These are phyloP conservation scores for Cryptoprocta ferox DNA, from an alignment of 2,797 vertebrate species.

Conservation along the genomic window DNA sequence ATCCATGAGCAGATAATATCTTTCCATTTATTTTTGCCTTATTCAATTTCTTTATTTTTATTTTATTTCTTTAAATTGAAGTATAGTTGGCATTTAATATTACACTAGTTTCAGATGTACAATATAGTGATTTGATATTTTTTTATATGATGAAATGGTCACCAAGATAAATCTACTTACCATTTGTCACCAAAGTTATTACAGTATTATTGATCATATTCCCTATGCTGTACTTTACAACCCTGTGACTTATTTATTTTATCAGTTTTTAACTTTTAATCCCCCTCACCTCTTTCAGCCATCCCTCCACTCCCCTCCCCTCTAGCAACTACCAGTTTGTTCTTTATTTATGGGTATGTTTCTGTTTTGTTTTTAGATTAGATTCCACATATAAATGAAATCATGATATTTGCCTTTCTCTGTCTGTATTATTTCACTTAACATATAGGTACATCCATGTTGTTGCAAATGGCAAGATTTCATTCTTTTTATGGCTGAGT, in stretches of 20 bases:
- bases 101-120: neutral
- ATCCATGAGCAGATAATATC: neutral
- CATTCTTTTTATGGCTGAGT: neutral
- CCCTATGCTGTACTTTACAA: neutral
- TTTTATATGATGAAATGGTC: neutral
- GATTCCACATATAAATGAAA: neutral
- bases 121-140: neutral
- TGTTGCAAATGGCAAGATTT: neutral
- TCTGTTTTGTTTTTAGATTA: neutral
- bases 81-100: neutral
- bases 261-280: neutral
- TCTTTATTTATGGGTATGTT: neutral
- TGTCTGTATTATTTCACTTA: neutral
- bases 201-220: neutral
- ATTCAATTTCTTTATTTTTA: neutral
- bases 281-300: neutral
- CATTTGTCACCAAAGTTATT: neutral
- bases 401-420: neutral
- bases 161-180: neutral
- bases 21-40: neutral
- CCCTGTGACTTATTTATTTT: neutral
- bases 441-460: neutral
- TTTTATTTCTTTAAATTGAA: neutral
- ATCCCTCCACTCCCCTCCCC: neutral
- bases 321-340: neutral